phyloP scores from a whole-genome alignment of 1,140 invertebrate genomes.

The Brachionus sp. region DNA sequence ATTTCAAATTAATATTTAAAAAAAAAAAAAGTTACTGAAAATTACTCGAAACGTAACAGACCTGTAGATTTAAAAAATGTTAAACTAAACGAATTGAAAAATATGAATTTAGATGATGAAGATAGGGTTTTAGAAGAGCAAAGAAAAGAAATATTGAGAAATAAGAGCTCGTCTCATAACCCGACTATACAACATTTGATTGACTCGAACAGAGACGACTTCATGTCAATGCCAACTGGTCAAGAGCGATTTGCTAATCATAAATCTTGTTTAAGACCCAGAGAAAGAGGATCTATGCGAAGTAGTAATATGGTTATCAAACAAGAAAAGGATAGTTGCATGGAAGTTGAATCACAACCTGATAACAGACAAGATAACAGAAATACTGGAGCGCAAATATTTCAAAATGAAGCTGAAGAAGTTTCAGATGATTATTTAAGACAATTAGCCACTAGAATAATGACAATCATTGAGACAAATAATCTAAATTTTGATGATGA shows the following conservation, averaged over 20 bases:
- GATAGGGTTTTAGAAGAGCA: neutral
- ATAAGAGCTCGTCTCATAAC: neutral
- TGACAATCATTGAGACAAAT: neutral
- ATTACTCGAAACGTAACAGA: neutral
- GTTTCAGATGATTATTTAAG: neutral
- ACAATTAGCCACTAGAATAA: neutral
- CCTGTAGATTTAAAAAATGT: neutral
- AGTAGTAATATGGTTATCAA: neutral
- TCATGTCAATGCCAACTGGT: neutral
- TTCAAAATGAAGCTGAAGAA: neutral
- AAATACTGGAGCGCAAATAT: neutral
- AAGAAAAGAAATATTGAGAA: neutral
- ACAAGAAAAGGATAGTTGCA: neutral
- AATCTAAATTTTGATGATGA: neutral
- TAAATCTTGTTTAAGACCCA: neutral
- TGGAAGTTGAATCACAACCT: neutral
- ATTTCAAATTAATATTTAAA: neutral
- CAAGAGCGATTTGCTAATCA: neutral
- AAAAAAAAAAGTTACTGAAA: neutral
- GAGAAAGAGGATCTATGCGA: conserved; percentile 8
- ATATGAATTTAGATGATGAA: neutral
- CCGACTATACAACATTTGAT: neutral
- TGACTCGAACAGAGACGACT: neutral
- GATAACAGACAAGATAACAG: neutral
- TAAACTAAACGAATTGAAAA: neutral